Conservation (phyloP, 2,888 invertebrate genomes). For the Phyllotreta cruciferae region DNA sequence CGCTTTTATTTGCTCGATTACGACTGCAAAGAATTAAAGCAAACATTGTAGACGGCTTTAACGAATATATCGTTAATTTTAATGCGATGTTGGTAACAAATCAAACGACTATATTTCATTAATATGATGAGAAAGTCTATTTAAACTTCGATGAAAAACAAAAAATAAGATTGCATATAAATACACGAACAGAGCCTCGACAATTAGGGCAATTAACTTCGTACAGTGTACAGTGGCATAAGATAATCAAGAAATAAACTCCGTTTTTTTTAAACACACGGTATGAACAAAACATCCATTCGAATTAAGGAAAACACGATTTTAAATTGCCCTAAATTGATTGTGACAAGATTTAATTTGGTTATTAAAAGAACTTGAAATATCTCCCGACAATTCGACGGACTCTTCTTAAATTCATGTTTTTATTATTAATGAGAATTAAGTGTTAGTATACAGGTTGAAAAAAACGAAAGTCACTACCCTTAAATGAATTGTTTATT, state of each 20-base stretch:
- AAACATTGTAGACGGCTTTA: constrained; percentile 33
- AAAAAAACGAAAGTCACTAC: too few relatives aligned
- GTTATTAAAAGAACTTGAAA: constrained; percentile 38
- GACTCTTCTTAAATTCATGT: constrained; percentile 29
- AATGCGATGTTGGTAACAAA: constrained; percentile 20
- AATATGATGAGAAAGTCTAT: constrained; percentile 22
- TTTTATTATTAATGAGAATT: too few relatives aligned
- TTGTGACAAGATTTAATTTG: constrained; percentile 57
- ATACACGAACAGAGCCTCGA: not conserved
- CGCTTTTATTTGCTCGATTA: constrained; percentile 35
- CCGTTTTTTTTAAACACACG: too few relatives aligned
- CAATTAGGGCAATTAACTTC: not conserved
- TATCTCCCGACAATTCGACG: constrained; percentile 38
- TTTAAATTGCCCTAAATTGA: constrained; percentile 57
- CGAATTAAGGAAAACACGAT: constrained; percentile 40
- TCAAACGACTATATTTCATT: constrained; percentile 6
- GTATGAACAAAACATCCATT: constrained; percentile 31
- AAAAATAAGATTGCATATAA: constrained; percentile 3
- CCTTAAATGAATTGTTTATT: too few relatives aligned
- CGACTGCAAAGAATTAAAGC: constrained; percentile 33
- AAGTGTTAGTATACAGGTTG: too few relatives aligned
- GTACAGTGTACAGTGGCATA: too few relatives aligned
- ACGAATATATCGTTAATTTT: constrained; percentile 32
- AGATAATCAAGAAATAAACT: too few relatives aligned
- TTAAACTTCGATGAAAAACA: not conserved